Base-by-base conservation (phyloP, 2,797 vertebrate species). In the Hoplostethus mediterraneus region DNA sequence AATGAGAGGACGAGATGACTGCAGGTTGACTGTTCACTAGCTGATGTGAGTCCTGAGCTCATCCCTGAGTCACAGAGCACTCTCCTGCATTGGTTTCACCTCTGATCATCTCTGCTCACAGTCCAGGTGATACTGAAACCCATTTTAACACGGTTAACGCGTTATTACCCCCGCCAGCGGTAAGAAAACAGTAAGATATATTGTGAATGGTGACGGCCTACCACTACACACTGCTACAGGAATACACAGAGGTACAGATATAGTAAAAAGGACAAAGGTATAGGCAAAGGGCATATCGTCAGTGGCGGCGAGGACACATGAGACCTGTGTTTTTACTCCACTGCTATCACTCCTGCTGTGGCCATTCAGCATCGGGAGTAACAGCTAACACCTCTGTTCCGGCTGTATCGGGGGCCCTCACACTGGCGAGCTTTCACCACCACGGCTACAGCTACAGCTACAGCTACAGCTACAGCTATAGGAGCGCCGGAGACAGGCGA, bases 401-500 rank as follows among this genome's bases (percentile, higher is more conserved):
- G 64, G 54, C 64, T 60, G 64, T 59, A 58, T 80, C 51, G 60
- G 71, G 73, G n/a, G n/a, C n/a, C n/a, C 0, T 48, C 3, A 67
- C 30, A n/a, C 67, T 61, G 71, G 44, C 36, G 5, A 81, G 63
- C 54, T 68, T 79, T 63, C 66, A 38, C 59, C 56, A 21, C 54
- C 67, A 79, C 75, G 36, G 58, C 21, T 21, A 21, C 21, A 21
- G 21, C 21, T 64, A 45, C 70, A 70, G 60, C 57, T n/a, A 31
- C 31, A 25, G 71, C 21, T 21, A 21, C 21, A 21, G 21, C 21
- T 64, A 45, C 70, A 70, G 60, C 57, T n/a, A 31, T 36, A 25
- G 70, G 40, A 17, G 61, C 66, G 28, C 49, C 71, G 71, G 69
- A 84, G 73, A 80, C 81, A 73, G 76, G 71, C 67, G 70, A 68